A percentile compares a stretch with the other conserved stretches of the same genome.
These are phyloP conservation scores for Anguilla rostrata DNA, from an alignment of 2,113 vertebrate species.

Conservation along the genomic window DNA sequence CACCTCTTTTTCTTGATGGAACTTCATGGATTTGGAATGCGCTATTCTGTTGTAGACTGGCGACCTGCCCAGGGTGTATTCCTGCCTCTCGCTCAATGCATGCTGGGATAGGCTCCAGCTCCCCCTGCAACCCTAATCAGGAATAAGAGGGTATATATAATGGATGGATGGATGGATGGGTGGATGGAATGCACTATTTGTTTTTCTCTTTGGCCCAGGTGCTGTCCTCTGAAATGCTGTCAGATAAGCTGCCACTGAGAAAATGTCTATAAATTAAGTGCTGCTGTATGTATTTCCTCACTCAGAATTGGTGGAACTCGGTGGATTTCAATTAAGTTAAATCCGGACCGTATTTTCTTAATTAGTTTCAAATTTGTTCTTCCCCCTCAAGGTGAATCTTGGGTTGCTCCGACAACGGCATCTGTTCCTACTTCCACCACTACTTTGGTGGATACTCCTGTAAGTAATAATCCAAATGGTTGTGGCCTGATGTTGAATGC, in stretches of 20 bases:
- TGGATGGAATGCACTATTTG: background rate
- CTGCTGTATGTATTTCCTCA: background rate
- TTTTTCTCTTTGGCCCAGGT: background rate
- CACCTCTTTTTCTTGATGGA: too few relatives aligned
- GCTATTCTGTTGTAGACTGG: background rate
- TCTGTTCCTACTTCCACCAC: conserved; percentile 40
- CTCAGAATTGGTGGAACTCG: background rate
- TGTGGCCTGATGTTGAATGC: background rate
- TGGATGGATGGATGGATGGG: too few relatives aligned
- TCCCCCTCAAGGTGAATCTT: conserved; percentile 51
- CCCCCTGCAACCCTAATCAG: too few relatives aligned
- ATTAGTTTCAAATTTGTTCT: conserved; percentile 34
- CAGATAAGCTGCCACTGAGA: background rate
- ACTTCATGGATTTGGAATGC: too few relatives aligned
- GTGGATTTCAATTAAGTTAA: background rate
- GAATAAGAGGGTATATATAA: too few relatives aligned
- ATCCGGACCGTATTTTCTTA: conserved; percentile 33
- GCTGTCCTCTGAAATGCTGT: background rate
- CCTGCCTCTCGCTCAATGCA: too few relatives aligned
- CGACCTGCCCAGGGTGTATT: too few relatives aligned
- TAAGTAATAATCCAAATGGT: conserved; percentile 46
- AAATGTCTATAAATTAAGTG: background rate
- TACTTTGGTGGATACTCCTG: conserved; percentile 48
- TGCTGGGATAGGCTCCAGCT: too few relatives aligned
- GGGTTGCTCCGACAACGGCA: conserved; percentile 49